Base-by-base conservation (phyloP, 2,888 invertebrate species). In the Thyatira batis region DNA sequence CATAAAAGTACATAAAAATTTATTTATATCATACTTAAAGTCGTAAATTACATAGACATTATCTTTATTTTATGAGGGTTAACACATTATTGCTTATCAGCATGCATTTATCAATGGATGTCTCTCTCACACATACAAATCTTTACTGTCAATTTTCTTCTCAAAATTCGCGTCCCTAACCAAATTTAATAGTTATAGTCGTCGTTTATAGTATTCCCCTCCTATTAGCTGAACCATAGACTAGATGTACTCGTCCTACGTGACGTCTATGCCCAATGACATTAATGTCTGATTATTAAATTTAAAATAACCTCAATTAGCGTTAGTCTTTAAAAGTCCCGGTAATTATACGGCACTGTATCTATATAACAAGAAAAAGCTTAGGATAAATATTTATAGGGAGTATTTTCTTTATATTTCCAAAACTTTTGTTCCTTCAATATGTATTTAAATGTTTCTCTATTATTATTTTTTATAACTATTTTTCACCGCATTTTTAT, bases 401-500 rank as follows among this genome's bases (percentile, higher is more conserved):
- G 62, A 60, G 63, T 54, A 66, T 54, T 66, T 67, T 54, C 63
- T 69, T 65, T 60, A 48, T 64, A 60, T 68, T 68, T 69, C 63
- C 68, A 63, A 65, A 58, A 59, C 58, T 64, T 73, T 71, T 76
- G 79, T 82, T 80, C 77, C 78, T 80, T 73, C 11, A 23, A 27
- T 48, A 48, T 48, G 27, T 71, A 58, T 65, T 61, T 67, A 71
- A 65, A 67, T 64, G 63, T 62, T 66, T 67, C 69, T 76, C 11
- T 17, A 56, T 17, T 4, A 23, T 39, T 39, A 54, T 59, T 70
- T 65, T 73, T 74, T 75, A 65, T 63, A 66, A 71, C 65, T 63
- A 66, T 57, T 67, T 68, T 65, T 65, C 67, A 27, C 62, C 68
- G 63, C 61, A 68, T 76, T 70, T 67, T 65, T 71, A 69, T 75